Evolutionary conservation across 2,797 vertebrate genomes (phyloP).

Genomic region (Chloroceryle inda): DNA sequence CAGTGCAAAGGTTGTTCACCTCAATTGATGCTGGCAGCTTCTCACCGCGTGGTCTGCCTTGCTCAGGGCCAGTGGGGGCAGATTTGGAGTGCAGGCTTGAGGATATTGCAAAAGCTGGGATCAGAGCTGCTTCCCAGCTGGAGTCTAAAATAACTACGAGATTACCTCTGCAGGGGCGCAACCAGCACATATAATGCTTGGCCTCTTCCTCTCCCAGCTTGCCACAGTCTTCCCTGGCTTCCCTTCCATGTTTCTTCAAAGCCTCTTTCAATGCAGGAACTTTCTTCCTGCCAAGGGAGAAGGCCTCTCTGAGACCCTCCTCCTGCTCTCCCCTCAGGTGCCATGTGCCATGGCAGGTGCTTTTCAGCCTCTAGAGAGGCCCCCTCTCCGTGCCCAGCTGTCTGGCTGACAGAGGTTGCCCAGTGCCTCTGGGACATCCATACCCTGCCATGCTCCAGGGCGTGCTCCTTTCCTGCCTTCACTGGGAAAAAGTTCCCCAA

Average conservation of each 20-base stretch:
- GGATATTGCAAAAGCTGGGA: constrained; percentile 1
- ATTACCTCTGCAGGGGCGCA: not conserved
- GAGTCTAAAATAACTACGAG: constrained; percentile 42
- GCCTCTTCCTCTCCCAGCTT: not conserved
- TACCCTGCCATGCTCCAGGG: not conserved
- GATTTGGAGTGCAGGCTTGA: not conserved
- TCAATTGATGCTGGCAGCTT: not conserved
- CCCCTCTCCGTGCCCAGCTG: rapidly evolving
- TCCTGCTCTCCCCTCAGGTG: not conserved
- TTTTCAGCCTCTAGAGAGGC: not conserved
- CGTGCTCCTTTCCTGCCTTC: not conserved
- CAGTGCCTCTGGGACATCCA: rapidly evolving
- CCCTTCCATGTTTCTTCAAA: not conserved
- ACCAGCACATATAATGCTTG: not conserved
- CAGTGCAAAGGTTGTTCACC: not conserved
- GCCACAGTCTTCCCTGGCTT: not conserved
- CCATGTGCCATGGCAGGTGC: not conserved
- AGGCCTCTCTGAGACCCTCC: not conserved
- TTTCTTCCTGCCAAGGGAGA: not conserved
- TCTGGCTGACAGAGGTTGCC: not conserved
- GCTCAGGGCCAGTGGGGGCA: not conserved
- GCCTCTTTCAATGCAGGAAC: not conserved
- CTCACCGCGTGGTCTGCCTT: rapidly evolving
- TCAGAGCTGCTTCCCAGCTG: constrained; percentile 43
- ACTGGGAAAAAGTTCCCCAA: not conserved